Base-by-base conservation (phyloP, 2,797 vertebrate species). In the Tiaroga cobitis region DNA sequence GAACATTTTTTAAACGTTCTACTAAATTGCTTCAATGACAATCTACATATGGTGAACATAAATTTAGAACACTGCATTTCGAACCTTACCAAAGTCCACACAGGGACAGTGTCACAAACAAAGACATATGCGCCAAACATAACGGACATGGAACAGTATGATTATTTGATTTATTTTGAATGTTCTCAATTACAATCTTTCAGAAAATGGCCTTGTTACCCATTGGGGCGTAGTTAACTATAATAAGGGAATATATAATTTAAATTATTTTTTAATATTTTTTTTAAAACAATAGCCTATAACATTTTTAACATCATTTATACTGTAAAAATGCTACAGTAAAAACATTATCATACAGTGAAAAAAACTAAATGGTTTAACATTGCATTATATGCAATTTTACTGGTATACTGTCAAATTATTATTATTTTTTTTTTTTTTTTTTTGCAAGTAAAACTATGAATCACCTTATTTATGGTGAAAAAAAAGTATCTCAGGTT, bases 41-140 rank as follows among this genome's bases (percentile, higher is more conserved):
- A 15, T 26, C 32, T 59, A 59, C 9, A 61, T 2, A 11, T 10
- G 10, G 7, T 51, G 21, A 68, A 34, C 65, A 26, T 73, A 61
- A 1, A 82, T 72, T 26, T 59, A 41, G n/a, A 56, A 4, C 67
- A 54, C 16, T 24, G 26, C 41, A 49, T 80, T 21, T 80, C 16
- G 13, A 37, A 56, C 21, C 32, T 16, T 29, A 26, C 68, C 37
- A 54, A 49, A 78, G 43, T 56, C 73, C 43, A 56, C n/a, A 5
- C 11, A 21, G 59, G 3, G 32, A 84, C 65, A 37, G 26, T 56
- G 69, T 63, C 74, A 70, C 82, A 59, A 59, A 26, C 37, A 83
- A 26, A 63, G 3, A 8, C 26, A 24, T 24, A 39, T 49, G 43
- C 7, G 6, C 7, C 29, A 67, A 67, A 72, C n/a, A 19, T 41